Base-by-base conservation (phyloP, 2,888 invertebrate species). In the Tenthredo livida region DNA sequence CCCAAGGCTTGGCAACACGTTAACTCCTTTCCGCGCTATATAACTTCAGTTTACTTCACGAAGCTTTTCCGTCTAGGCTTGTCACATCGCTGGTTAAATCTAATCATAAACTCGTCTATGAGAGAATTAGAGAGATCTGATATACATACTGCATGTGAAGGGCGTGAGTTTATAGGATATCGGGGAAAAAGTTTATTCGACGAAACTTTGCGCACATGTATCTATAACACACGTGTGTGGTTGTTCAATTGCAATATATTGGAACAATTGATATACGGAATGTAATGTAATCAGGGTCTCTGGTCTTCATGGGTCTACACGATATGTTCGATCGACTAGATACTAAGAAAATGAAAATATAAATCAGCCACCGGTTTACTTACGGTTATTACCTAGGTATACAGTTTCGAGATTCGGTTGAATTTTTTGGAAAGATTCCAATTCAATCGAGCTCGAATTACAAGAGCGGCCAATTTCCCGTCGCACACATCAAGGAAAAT, bases 401-500 rank as follows among this genome's bases (percentile, higher is more conserved):
- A 67, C 33, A 67, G 77, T 65, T 47, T n/a, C 75, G 67, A 84
- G 61, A 65, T 65, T 43, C 47, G 50, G 43, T 77, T 75, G 77
- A 75, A 40, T 61, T 43, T 75, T 75, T 75, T 50, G 72, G 37
- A 40, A 43, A 72, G 72, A 43, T 29, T 72, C 72, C 72, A 72
- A 72, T 72, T 43, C 72, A 72, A 72, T 72, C 72, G 72, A 40
- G 73, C 43, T 73, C 73, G 29, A 73, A 73, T 73, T 73, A 73
- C 73, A 43, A 43, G 73, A 73, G 73, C 73, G 6, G 43, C 43
- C 73, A 73, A 73, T 73, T 73, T 47, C 21, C 73, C 21, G 25
- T 40, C 12, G 73, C 21, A 40, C 73, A 73, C 43, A 86, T 82
- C 85, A 77, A 47, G 72, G 54, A 7, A 40, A 86, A 87, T 86